phyloP scores from a whole-genome alignment of 1,140 invertebrate genomes.

The Brachionus paranguensis region DNA sequence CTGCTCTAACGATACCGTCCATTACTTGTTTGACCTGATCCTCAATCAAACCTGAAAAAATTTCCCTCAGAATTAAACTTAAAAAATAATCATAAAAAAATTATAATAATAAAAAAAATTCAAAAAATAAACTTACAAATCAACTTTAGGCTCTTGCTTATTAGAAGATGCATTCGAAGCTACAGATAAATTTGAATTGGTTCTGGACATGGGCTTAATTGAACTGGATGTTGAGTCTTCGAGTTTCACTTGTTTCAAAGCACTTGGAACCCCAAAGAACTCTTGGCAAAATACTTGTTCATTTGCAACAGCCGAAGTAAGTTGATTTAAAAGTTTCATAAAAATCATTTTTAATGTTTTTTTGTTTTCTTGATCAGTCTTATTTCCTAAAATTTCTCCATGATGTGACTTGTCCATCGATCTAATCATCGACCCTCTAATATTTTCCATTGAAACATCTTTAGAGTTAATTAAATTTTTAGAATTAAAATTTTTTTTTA shows the following conservation, averaged over 20 bases:
- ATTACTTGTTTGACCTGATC: constrained; percentile 20
- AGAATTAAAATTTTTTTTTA: too few species aligned
- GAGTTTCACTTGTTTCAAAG: constrained; percentile 44
- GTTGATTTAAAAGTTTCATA: constrained; percentile 73
- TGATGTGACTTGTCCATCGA: neutral
- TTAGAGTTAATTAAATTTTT: neutral
- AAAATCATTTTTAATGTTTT: constrained; percentile 57
- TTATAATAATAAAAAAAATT: neutral
- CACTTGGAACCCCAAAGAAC: constrained; percentile 71
- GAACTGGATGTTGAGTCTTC: constrained; percentile 40
- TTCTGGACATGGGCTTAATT: neutral
- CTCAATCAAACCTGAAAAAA: neutral
- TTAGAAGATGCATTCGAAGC: neutral
- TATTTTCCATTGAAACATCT: constrained; percentile 24
- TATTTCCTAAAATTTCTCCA: neutral
- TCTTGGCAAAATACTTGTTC: constrained; percentile 91
- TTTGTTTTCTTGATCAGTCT: constrained; percentile 5
- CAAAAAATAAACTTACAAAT: neutral
- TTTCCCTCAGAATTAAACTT: neutral
- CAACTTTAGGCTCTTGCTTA: neutral
- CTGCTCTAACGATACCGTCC: constrained; percentile 19
- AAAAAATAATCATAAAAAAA: neutral
- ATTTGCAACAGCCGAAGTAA: constrained; percentile 82
- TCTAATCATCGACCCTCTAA: constrained; percentile 28
- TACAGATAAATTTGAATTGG: neutral